Base-by-base conservation (phyloP, 2,113 vertebrate species). In the Nesoenas mayeri region DNA sequence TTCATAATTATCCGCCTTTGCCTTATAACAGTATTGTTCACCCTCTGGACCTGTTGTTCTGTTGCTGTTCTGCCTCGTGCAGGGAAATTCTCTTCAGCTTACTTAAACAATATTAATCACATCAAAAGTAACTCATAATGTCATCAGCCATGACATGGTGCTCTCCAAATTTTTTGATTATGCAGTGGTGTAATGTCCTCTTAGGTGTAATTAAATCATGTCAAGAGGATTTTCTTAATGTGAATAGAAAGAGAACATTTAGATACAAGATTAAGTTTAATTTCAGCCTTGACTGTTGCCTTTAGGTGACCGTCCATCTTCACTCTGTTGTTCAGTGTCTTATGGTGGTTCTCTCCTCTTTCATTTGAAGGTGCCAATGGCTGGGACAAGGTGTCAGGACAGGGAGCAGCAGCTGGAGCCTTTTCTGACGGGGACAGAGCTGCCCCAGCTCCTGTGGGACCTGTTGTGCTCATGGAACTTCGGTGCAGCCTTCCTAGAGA, bases 1-100 rank as follows among this genome's bases (percentile, higher is more conserved):
- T 97, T 92, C 96, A 20, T 96, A 98, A 98, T 97, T 97, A 97
- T 69, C 95, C 11, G 2, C 94, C 5, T 29, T 96, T 31, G 16
- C 78, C 54, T 93, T 47, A 20, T 47, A 88, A 95, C 70, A 96
- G 91, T 88, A 20, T 83, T 73, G 80, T 89, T 97, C 91, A 91
- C 94, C 90, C 97, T 89, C 57, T 80, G 96, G 94, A 96, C 87
- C 95, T 97, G 88, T 94, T 97, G 85, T 91, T 94, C 56, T 79
- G 38, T 53, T 91, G 77, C 82, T 91, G 10, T 40, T 93, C 89
- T 57, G 42, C 84, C 94, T 97, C 11, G 13, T 32, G 89, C 70
- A 58, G 88, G 29, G 91, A 77, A 88, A 69, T 92, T 79, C 69
- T 93, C 79, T 86, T 79, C 66, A 79, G 85, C 79, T 95, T 61